Evolutionary conservation across 2,797 vertebrate genomes (phyloP).

Genomic region (Gila robusta): DNA sequence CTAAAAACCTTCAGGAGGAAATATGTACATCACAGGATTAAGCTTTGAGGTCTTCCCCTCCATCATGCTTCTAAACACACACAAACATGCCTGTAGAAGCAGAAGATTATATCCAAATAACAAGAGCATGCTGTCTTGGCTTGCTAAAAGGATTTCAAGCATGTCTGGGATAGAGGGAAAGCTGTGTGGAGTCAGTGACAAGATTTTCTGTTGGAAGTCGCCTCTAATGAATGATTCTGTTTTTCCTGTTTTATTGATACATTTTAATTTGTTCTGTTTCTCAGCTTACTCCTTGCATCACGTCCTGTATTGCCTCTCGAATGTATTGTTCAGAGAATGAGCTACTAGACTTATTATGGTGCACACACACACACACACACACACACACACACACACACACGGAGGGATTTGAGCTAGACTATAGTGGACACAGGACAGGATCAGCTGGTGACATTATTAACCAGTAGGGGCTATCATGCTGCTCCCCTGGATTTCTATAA

Average conservation of each 20-base stretch:
- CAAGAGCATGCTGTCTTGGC: conserved; percentile 53
- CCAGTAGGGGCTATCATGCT: conserved; percentile 74
- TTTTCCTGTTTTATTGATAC: not conserved
- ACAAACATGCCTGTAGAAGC: conserved; percentile 47
- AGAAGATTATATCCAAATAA: conserved; percentile 62
- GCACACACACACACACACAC: too few relatives aligned
- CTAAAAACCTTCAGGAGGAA: conserved; percentile 54
- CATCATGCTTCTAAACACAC: conserved; percentile 35
- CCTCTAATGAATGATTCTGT: conserved; percentile 17
- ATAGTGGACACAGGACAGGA: conserved; percentile 75
- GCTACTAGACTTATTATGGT: not conserved
- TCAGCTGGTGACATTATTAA: conserved; percentile 83
- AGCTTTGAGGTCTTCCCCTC: conserved; percentile 47
- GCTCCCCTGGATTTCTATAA: conserved; percentile 78
- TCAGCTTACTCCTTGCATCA: not conserved
- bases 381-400: conserved; percentile 28
- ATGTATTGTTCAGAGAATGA: not conserved
- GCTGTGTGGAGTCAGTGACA: conserved; percentile 23
- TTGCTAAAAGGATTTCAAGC: conserved; percentile 70
- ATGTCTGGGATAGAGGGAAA: conserved; percentile 56
- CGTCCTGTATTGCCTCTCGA: not conserved
- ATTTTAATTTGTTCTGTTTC: conserved; percentile 1
- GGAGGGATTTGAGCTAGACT: conserved; percentile 68
- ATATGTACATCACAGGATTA: conserved; percentile 64
- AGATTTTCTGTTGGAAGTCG: not conserved